Evolutionary conservation across 2,113 vertebrate species (phyloP).

Genomic region (Dromaius novaehollandiae): DNA sequence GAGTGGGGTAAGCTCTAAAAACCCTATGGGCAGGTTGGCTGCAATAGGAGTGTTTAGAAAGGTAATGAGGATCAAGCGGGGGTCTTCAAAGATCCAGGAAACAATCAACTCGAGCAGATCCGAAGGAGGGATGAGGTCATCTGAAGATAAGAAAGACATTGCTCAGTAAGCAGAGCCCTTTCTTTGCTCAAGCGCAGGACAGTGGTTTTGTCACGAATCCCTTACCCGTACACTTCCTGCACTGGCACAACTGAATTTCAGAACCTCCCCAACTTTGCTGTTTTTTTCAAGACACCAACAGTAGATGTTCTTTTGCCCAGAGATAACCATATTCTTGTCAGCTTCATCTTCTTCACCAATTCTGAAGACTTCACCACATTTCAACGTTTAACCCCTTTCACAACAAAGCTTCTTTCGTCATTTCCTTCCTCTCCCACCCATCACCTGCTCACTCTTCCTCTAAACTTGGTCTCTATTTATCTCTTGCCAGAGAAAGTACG

Average conservation of each 20-base stretch:
- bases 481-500: neutral
- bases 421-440: neutral
- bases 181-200: neutral
- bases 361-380: neutral
- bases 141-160: constrained; percentile 60
- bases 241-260: neutral
- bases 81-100: constrained; percentile 93
- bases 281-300: neutral
- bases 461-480: neutral
- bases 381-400: neutral
- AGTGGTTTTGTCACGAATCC: neutral
- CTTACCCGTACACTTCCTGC: neutral
- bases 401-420: neutral
- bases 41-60: constrained; percentile 93
- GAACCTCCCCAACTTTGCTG: neutral
- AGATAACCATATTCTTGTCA: neutral
- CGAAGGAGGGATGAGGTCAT: constrained; percentile 90
- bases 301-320: neutral
- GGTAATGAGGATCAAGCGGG: constrained; percentile 90
- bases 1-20: constrained; percentile 91
- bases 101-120: constrained; percentile 94
- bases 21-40: constrained; percentile 87
- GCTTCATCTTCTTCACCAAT: neutral
- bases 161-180: neutral
- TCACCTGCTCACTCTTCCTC: neutral